phyloP scores from a whole-genome alignment of 2,113 vertebrate genomes.

The Saccopteryx bilineata region DNA sequence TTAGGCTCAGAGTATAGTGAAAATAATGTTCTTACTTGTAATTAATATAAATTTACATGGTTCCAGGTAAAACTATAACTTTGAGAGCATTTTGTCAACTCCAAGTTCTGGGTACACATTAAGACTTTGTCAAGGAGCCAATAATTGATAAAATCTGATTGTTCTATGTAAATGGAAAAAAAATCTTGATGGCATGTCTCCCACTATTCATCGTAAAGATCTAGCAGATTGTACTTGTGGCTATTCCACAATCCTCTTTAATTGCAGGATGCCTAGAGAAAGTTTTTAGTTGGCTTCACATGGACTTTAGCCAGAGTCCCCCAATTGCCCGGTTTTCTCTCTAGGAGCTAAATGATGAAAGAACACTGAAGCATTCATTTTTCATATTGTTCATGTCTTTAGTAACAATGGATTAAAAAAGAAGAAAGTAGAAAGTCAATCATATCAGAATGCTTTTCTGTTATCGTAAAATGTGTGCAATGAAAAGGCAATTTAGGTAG shows the following conservation, averaged over 20 bases:
- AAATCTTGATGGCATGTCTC: neutral
- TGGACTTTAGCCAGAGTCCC: neutral
- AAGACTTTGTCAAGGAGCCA: neutral
- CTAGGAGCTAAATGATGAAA: conserved; percentile 55
- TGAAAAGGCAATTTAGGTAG: neutral
- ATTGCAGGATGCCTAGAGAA: neutral
- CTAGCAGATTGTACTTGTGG: neutral
- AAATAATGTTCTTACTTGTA: neutral
- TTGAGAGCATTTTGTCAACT: neutral
- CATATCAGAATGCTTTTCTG: neutral
- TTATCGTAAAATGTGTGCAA: neutral
- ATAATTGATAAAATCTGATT: neutral
- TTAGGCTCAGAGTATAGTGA: neutral
- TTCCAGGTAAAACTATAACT: neutral
- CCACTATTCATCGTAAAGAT: neutral
- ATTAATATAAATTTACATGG: neutral
- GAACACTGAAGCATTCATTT: conserved; percentile 27
- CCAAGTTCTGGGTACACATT: neutral
- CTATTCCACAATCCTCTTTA: neutral
- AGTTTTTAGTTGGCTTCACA: conserved; percentile 54
- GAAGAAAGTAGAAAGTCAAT: neutral
- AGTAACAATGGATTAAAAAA: conserved; percentile 39
- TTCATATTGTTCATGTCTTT: conserved; percentile 41
- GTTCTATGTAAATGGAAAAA: neutral
- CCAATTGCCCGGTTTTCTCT: neutral